Evolutionary conservation across 2,113 vertebrate species (phyloP), one percentile per base, ranked within the genome.

Genomic region (Pomatorhinus ruficollis): DNA sequence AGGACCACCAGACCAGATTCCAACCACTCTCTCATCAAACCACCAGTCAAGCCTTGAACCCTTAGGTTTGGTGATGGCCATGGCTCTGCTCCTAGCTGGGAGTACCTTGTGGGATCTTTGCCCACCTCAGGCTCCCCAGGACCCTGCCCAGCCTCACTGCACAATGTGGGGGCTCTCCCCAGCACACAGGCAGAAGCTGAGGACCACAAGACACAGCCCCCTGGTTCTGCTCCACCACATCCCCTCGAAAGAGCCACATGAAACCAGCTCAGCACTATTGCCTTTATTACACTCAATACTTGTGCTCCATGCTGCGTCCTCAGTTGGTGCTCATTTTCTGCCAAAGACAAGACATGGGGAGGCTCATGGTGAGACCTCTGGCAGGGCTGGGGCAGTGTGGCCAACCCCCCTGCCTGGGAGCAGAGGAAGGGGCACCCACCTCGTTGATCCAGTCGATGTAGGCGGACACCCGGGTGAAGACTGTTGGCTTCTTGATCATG

Each of bases 381-480:
- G 19, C 24, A 2, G 19, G 33, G 19, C 7, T 7, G 50, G 74
- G 45, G 12, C 35, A 8, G 24, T 0, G 8, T 28, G 82, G 60
- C 60, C 35, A 65, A 2, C 1, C 42, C 23, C 68, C 56, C n/a
- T 49, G 47, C 1, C 0, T 1, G 17, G 30, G 37, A 12, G 31
- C 7, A 7, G 31, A 31, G 27, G 25, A 16, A 31, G 12, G 22
- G 7, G 7, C 25, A 39, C 98, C 94, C 94, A 99, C 99, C 37
- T 97, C 14, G 25, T 96, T 94, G 96, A 99, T 98, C 99, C 99
- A 99, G 96, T 93, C 10, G 9, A 75, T 98, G 98, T 98, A 99
- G 94, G 98, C 97, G 0, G 99, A 99, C 90, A 99, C 99, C 0
- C 98, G 97, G 13, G 99, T 99, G 98, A 99, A 99, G 81, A 99